phyloP scores from a whole-genome alignment of 2,888 invertebrate genomes.

The Apamea sordens region DNA sequence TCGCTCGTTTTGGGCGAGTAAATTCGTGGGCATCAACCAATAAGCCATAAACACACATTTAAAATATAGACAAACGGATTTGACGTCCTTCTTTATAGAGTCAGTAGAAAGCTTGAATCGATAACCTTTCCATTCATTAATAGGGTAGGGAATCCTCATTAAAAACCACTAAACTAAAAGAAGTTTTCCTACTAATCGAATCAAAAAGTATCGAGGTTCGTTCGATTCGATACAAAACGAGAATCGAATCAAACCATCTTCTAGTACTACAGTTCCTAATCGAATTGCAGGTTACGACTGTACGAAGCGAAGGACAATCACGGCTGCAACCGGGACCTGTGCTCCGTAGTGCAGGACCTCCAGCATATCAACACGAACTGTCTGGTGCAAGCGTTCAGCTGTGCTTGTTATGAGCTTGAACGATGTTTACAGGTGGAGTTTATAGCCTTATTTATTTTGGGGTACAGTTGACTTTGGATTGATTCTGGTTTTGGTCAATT shows the following conservation, averaged over 20 bases:
- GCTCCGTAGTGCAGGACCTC: constrained; percentile 81
- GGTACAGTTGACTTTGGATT: neutral
- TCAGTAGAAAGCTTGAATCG: too few relatives aligned
- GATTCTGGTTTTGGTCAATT: neutral
- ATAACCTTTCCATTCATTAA: too few relatives aligned
- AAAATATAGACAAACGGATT: too few relatives aligned
- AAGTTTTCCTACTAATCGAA: neutral
- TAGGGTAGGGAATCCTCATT: neutral
- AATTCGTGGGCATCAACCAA: too few relatives aligned
- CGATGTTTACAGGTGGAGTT: constrained; percentile 82
- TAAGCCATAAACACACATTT: too few relatives aligned
- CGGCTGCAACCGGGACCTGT: constrained; percentile 75
- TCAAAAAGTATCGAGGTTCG: neutral
- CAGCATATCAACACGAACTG: constrained; percentile 86
- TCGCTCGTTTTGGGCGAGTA: too few relatives aligned
- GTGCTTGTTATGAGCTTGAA: constrained; percentile 78
- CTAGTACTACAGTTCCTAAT: constrained; percentile 28
- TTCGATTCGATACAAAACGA: neutral
- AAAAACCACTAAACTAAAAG: neutral
- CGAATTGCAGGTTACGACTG: constrained; percentile 82
- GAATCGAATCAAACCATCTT: constrained; percentile 7
- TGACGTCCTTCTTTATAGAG: too few relatives aligned
- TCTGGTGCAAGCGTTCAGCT: constrained; percentile 81
- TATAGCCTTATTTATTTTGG: neutral
- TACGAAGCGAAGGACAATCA: constrained; percentile 75